Percentiles rank a stretch among this genome's conserved stretches.
phyloP scores from a whole-genome alignment of 1,140 invertebrate species.

The Drosophila equinoxialis region DNA sequence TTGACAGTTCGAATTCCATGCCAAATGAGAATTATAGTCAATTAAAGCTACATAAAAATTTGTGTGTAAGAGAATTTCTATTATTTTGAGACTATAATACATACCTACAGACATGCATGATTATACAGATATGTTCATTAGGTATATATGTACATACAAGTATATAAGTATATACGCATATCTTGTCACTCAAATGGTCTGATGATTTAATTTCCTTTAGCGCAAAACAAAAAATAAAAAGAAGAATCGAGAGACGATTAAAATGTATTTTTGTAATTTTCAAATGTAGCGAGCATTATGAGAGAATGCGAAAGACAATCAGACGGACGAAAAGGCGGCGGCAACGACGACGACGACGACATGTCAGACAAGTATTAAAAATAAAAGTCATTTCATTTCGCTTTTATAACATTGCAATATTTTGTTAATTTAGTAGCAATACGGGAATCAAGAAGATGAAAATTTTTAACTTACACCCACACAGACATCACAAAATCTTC shows the following conservation, averaged over 20 bases:
- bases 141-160: not conserved
- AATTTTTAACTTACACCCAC: conserved; percentile 18
- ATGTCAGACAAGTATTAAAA: conserved; percentile 34
- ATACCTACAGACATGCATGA: not conserved
- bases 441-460: conserved; percentile 16
- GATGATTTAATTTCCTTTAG: conserved; percentile 77
- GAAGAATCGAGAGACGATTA: conserved; percentile 52
- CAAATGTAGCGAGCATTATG: conserved; percentile 51
- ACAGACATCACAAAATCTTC: conserved; percentile 24
- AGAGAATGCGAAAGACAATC: conserved; percentile 18
- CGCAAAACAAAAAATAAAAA: conserved; percentile 49
- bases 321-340: not conserved
- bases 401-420: conserved; percentile 68
- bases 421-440: conserved; percentile 67
- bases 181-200: conserved; percentile 64
- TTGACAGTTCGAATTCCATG: conserved; percentile 58
- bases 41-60: conserved; percentile 36
- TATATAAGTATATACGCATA: conserved; percentile 20
- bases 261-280: conserved; percentile 64
- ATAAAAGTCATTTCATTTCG: conserved; percentile 45
- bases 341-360: not conserved
- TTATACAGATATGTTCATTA: not conserved
- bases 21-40: conserved; percentile 55
- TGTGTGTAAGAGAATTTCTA: not conserved
- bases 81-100: not conserved